phyloP scores from a whole-genome alignment of 2,888 invertebrate species.

The Eristalinus sepulchralis region DNA sequence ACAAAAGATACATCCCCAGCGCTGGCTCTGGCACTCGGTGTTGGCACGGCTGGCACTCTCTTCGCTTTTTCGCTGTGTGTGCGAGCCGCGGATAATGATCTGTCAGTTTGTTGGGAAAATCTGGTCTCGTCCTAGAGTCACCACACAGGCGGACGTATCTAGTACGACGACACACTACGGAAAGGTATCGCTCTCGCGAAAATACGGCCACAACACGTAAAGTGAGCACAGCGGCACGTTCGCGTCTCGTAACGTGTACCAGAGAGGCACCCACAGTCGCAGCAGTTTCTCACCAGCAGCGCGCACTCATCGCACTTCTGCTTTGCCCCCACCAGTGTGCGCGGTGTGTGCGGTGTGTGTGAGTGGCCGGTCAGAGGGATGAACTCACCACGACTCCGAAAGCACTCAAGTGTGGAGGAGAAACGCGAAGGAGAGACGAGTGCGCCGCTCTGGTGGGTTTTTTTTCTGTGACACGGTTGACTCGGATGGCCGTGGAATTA shows the following conservation, averaged over 20 bases:
- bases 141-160: constrained; percentile 14
- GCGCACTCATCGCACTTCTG: constrained; percentile 2
- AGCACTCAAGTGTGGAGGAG: background rate
- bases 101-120: constrained; percentile 69
- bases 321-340: background rate
- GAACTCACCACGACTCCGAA: constrained; percentile 38
- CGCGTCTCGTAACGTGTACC: constrained; percentile 65
- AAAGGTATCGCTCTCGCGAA: constrained; percentile 61
- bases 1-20: constrained; percentile 45
- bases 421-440: background rate
- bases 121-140: constrained; percentile 65
- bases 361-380: background rate
- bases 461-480: constrained; percentile 31
- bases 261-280: constrained; percentile 42
- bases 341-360: background rate
- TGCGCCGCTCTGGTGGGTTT: constrained; percentile 2
- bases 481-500: constrained; percentile 56
- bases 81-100: constrained; percentile 67
- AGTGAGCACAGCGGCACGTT: constrained; percentile 70
- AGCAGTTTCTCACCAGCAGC: constrained; percentile 62
- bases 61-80: background rate
- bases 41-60: background rate
- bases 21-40: background rate
- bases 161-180: constrained; percentile 41
- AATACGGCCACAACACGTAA: constrained; percentile 69